Conservation (phyloP, 2,113 vertebrate genomes). For the Microcebus jonahi region DNA sequence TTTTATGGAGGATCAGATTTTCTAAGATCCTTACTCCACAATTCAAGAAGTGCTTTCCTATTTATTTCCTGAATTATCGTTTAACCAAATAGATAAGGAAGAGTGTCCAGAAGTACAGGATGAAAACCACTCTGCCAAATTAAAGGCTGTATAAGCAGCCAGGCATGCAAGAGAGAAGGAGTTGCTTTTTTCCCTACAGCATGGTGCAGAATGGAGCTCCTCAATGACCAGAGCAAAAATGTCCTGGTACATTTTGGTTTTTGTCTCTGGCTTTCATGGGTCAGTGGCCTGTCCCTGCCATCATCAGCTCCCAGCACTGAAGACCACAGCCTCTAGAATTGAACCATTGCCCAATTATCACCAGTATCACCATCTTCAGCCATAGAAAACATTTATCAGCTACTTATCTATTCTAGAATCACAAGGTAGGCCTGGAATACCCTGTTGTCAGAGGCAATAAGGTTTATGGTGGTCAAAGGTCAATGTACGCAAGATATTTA, state of each 20-base stretch:
- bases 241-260: background rate
- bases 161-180: background rate
- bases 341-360: background rate
- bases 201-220: background rate
- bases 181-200: background rate
- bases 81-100: background rate
- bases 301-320: background rate
- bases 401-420: background rate
- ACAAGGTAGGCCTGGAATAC: background rate
- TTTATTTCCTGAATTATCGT: constrained; percentile 26
- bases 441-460: background rate
- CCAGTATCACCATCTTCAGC: background rate
- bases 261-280: background rate
- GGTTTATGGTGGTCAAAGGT: background rate
- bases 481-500: background rate
- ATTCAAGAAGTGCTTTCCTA: background rate
- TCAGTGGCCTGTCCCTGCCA: background rate
- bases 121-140: background rate
- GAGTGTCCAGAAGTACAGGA: background rate
- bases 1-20: background rate
- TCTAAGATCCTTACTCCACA: background rate
- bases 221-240: background rate
- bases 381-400: background rate
- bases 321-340: background rate
- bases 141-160: background rate